These are phyloP conservation scores for Acrocephalus arundinaceus DNA, from an alignment of 2,113 vertebrate species.

Conservation along the genomic window DNA sequence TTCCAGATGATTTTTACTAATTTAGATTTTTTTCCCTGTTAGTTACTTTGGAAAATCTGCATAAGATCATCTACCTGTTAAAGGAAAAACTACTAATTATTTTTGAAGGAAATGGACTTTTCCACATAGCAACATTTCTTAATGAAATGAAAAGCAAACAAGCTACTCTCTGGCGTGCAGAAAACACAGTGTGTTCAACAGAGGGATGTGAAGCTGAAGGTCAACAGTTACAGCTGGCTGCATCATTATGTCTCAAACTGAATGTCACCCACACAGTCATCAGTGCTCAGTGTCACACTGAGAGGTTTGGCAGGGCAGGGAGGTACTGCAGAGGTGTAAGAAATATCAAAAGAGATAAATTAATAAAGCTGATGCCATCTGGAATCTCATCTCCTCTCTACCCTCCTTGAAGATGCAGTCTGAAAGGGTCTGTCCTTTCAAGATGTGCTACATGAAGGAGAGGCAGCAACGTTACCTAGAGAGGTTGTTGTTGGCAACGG, in stretches of 20 bases:
- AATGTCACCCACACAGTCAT: conserved; percentile 4
- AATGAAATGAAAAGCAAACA: neutral
- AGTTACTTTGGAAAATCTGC: neutral
- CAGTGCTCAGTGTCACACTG: neutral
- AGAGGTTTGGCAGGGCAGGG: neutral
- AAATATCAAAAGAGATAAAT: conserved; percentile 1
- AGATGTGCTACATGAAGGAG: neutral
- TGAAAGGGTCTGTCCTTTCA: neutral
- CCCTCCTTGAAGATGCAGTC: neutral
- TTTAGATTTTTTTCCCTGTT: neutral
- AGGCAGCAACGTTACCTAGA: neutral
- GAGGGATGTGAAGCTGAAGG: neutral
- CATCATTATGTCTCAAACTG: conserved; percentile 4
- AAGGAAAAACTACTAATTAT: neutral
- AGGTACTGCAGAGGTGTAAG: neutral
- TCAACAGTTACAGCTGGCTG: neutral
- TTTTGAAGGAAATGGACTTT: neutral
- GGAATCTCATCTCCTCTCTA: neutral
- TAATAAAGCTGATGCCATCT: neutral
- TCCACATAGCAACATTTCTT: neutral
- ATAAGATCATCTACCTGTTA: neutral
- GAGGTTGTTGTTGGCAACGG: neutral
- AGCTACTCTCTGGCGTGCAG: neutral
- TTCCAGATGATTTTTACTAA: neutral
- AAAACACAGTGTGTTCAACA: neutral